A percentile compares a stretch with the other conserved stretches of the same genome.
Conservation (phyloP, 2,888 invertebrate species). For the Hydroisotoma schaefferi region DNA sequence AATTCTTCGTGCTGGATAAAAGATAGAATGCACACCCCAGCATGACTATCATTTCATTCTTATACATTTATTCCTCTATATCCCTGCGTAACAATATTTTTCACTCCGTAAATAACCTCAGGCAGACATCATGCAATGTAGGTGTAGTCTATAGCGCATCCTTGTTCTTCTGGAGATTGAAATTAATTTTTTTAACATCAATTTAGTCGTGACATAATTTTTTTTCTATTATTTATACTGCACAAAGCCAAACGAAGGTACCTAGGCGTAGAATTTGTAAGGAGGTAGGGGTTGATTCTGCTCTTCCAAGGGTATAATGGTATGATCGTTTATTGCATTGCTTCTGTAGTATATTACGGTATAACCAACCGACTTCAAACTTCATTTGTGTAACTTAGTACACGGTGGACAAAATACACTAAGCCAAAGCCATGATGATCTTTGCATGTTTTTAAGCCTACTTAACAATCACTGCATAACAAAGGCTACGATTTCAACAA, state of each 20-base stretch:
- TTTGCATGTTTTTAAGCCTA: too few species aligned
- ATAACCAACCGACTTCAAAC: too few species aligned
- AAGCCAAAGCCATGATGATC: too few species aligned
- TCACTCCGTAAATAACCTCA: background rate
- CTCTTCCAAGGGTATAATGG: too few species aligned
- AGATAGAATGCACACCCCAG: background rate
- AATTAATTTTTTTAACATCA: conserved; percentile 12
- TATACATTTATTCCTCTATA: conserved; percentile 10
- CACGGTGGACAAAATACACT: too few species aligned
- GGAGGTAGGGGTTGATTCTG: too few species aligned
- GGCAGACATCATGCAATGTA: background rate
- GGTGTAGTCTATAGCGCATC: conserved; percentile 12
- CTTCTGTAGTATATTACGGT: too few species aligned
- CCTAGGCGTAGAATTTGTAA: too few species aligned
- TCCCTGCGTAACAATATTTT: background rate
- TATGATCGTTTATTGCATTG: too few species aligned
- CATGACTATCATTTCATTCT: conserved; percentile 9
- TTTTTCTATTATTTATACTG: conserved; percentile 2
- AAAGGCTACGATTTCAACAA: too few species aligned
- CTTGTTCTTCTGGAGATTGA: background rate
- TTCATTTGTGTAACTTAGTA: too few species aligned
- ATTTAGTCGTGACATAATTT: conserved; percentile 20
- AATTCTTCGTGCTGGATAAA: background rate
- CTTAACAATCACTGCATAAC: too few species aligned
- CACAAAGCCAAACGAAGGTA: background rate